phyloP scores from a whole-genome alignment of 1,140 invertebrate species.

The Papilio machaon region DNA sequence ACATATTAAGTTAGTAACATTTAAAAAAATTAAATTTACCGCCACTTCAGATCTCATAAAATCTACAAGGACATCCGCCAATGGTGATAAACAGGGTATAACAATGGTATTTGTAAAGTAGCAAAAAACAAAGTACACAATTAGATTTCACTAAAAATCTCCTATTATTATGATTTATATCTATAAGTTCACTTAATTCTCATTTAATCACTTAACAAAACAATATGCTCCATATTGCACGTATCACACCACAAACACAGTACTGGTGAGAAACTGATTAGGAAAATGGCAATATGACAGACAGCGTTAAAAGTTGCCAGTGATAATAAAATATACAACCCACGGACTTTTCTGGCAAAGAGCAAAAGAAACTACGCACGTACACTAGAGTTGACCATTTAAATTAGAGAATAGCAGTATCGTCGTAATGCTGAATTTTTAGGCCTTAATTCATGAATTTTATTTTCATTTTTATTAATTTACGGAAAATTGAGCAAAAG shows the following conservation, averaged over 20 bases:
- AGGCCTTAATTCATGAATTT: too few species aligned
- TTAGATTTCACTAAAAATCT: conserved; percentile 27
- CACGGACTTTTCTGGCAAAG: not conserved
- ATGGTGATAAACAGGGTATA: conserved; percentile 78
- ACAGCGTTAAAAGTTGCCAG: conserved; percentile 48
- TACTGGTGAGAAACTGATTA: conserved; percentile 43
- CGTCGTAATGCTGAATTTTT: not conserved
- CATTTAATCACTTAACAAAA: conserved; percentile 28
- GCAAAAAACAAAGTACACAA: conserved; percentile 35
- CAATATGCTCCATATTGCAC: conserved; percentile 48
- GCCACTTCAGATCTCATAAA: conserved; percentile 75
- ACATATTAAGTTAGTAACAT: conserved; percentile 48
- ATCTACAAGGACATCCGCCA: conserved; percentile 79
- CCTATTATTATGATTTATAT: conserved; percentile 27
- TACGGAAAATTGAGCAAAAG: too few species aligned
- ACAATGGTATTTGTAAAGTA: conserved; percentile 54
- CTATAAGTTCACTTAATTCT: conserved; percentile 33
- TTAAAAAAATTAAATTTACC: conserved; percentile 77
- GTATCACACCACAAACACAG: conserved; percentile 51
- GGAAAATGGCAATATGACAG: conserved; percentile 67
- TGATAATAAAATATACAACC: conserved; percentile 14
- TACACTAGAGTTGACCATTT: not conserved
- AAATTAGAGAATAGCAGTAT: not conserved
- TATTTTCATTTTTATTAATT: too few species aligned
- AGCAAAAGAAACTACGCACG: not conserved